Evolutionary conservation across 2,797 vertebrate species (phyloP).

Genomic region (Alcedo atthis): DNA sequence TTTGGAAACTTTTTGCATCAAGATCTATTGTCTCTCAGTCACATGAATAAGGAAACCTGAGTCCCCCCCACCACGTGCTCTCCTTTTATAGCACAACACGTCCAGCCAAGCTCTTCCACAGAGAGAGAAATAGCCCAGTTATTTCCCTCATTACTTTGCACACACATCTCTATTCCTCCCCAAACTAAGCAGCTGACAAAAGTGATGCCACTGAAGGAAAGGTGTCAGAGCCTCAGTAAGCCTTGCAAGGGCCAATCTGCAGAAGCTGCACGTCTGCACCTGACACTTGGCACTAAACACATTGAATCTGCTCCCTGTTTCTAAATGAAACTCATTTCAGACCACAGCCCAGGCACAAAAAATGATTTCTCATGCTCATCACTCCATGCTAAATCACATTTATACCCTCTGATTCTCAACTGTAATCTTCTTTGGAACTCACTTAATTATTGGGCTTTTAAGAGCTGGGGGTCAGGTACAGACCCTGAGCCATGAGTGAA

Average conservation of each 20-base stretch:
- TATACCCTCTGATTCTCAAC: constrained; percentile 33
- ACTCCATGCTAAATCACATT: constrained; percentile 43
- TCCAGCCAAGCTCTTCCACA: not conserved
- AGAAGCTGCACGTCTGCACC: not conserved
- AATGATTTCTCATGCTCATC: constrained; percentile 43
- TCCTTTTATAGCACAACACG: accelerated
- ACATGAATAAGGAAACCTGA: not conserved
- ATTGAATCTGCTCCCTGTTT: not conserved
- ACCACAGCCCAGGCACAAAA: not conserved
- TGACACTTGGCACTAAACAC: not conserved
- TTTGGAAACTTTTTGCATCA: not conserved
- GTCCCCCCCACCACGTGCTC: accelerated
- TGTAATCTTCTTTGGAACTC: constrained; percentile 36
- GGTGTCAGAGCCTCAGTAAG: not conserved
- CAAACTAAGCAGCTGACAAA: not conserved
- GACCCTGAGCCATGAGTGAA: not conserved
- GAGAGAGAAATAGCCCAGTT: not conserved
- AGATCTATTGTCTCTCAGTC: not conserved
- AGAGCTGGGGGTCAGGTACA: constrained; percentile 13
- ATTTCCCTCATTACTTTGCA: not conserved
- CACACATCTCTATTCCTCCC: accelerated
- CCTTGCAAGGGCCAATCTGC: not conserved
- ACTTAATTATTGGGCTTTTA: constrained; percentile 9
- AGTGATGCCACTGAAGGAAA: not conserved
- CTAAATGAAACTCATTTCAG: not conserved